Conservation (phyloP, 2,113 vertebrate species). For the Delphinapterus leucas region DNA sequence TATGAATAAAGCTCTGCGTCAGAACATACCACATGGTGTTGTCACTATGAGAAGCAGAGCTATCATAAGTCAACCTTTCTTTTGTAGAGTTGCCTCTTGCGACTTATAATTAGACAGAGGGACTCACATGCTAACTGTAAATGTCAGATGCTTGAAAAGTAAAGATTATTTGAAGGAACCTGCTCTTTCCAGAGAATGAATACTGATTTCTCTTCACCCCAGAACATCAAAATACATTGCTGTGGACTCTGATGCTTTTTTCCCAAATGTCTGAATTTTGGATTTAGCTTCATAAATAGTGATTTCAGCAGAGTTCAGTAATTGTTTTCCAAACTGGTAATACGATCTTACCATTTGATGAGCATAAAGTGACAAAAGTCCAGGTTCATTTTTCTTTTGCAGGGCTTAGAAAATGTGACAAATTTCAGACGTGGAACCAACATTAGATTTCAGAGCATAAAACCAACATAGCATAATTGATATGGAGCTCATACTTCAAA, state of each 20-base stretch:
- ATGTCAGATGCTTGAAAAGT: conserved; percentile 5
- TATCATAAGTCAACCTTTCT: neutral
- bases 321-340: conserved; percentile 24
- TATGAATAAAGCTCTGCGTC: neutral
- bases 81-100: neutral
- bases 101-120: neutral
- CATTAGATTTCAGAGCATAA: conserved; percentile 3
- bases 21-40: neutral
- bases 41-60: neutral
- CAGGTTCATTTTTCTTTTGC: conserved; percentile 8
- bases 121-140: neutral
- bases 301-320: neutral
- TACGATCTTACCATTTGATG: neutral
- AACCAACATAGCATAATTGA: conserved; percentile 1
- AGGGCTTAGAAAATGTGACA: conserved; percentile 14
- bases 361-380: conserved; percentile 28
- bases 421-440: conserved; percentile 9
- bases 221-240: neutral
- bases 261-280: neutral
- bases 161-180: neutral
- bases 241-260: neutral
- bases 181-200: neutral
- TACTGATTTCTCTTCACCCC: neutral
- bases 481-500: neutral
- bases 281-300: conserved; percentile 15